These are phyloP conservation scores for Latrodectus geometricus DNA, from an alignment of 1,140 invertebrate genomes.

Conservation along the genomic window DNA sequence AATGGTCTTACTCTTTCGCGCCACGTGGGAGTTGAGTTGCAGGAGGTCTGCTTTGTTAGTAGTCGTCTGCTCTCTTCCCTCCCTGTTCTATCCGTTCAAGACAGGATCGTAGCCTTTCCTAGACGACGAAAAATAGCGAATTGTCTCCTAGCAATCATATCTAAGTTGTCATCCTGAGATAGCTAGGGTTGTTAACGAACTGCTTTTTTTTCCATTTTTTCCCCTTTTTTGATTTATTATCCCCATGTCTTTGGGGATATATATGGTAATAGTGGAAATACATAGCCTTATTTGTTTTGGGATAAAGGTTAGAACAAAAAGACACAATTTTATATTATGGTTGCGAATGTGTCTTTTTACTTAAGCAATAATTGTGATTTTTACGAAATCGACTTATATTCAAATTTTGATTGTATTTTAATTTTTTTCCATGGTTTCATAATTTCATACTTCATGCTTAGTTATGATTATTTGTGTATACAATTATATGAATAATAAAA, in stretches of 20 bases:
- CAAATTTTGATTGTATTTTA: too few relatives aligned
- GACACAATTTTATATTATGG: background rate
- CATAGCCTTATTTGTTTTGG: background rate
- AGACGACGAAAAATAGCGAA: background rate
- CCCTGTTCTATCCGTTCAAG: background rate
- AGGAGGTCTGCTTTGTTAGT: constrained; percentile 6
- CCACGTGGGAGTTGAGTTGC: constrained; percentile 51
- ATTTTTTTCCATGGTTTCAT: too few relatives aligned
- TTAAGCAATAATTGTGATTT: too few relatives aligned
- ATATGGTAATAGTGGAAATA: background rate
- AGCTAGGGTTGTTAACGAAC: background rate
- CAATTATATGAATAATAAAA: too few relatives aligned
- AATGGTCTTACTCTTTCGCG: constrained; percentile 40
- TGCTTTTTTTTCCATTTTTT: background rate
- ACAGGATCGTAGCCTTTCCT: background rate
- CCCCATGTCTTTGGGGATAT: background rate
- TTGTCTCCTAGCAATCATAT: constrained; percentile 34
- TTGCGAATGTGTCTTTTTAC: background rate
- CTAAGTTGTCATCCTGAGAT: background rate
- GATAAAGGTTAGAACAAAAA: background rate
- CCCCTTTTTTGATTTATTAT: background rate
- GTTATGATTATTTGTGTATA: too few relatives aligned
- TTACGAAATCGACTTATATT: too few relatives aligned
- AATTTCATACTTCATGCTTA: too few relatives aligned
- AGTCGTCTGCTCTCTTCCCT: background rate